Base-by-base conservation (phyloP, 2,797 vertebrate genomes). In the Todus mexicanus region DNA sequence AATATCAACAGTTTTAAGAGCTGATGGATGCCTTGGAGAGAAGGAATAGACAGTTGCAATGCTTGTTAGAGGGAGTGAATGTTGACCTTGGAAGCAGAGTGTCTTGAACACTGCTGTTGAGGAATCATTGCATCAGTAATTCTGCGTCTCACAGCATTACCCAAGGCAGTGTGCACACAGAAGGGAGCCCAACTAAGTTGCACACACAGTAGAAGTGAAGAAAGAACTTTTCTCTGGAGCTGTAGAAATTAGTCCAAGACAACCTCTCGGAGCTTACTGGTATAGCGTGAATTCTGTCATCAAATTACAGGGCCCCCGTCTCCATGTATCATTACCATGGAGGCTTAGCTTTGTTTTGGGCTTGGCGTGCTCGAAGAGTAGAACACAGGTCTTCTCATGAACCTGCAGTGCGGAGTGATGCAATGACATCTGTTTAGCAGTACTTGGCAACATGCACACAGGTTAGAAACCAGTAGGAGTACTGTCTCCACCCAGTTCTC, bases 301-400 rank as follows among this genome's bases (percentile, higher is more conserved):
- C 40, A 48, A 43, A 87, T 89, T 27, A 47, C 9, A 37, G 40
- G 29, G 14, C 40, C n/a, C 0, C n/a, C 0, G 0, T 80, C 15
- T 87, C 45, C 26, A 4, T 33, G 33, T 54, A 11, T 63, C 45
- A 50, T 70, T 23, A 1, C 56, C 17, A 9, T 57, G 81, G 71
- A 69, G 31, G 43, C 42, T 83, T 51, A 31, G 33, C 42, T 92
- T 87, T 92, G 60, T 56, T 92, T 91, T 59, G 82, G 29, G 13
- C 56, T 86, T 78, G 47, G 54, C 23, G 4, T 51, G 37, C 63
- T 75, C 29, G 3, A 29, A 23, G 61, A 40, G 7, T 22, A 38
- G 60, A 76, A 29, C 25, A 12, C 3, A 9, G 47, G 69, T 78
- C 64, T 91, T 65, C 63, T 51, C 23, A 2, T 48, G 79, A 84